Evolutionary conservation across 1,140 invertebrate genomes (phyloP).

Genomic region (Ceratosolen solmsi): DNA sequence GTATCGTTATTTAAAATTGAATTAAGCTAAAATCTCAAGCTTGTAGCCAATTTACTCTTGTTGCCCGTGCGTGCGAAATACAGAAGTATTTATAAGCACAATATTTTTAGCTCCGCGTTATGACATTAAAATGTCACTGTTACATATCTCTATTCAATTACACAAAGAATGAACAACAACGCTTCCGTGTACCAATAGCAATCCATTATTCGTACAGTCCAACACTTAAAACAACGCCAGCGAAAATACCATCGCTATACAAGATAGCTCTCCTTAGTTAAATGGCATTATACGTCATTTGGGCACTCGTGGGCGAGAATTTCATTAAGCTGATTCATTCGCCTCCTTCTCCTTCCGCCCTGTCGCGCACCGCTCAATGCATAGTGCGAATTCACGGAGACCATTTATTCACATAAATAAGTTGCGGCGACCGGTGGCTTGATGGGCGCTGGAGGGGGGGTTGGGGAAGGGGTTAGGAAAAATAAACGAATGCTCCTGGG

Average conservation of each 20-base stretch:
- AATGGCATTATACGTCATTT: constrained; percentile 20
- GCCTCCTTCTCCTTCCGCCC: neutral
- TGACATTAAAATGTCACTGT: neutral
- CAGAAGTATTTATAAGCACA: neutral
- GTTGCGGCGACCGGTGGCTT: neutral
- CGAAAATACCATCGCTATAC: neutral
- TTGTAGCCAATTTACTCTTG: neutral
- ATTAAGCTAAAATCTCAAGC: neutral
- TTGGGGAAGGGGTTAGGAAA: neutral
- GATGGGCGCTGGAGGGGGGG: neutral
- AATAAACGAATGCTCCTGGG: constrained; percentile 11
- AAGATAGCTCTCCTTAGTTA: constrained; percentile 6
- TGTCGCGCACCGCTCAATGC: neutral
- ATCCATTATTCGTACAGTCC: neutral
- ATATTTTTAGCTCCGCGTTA: neutral
- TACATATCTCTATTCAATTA: neutral
- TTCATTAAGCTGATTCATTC: constrained; percentile 32
- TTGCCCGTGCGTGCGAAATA: neutral
- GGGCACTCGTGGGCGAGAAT: neutral
- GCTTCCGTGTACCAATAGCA: neutral
- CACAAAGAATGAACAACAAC: neutral
- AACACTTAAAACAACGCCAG: neutral
- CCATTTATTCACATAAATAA: constrained; percentile 38
- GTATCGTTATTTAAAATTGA: neutral
- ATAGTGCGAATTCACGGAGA: constrained; percentile 38